These are phyloP conservation scores for Nephrotoma guestfalica DNA, from an alignment of 2,888 invertebrate genomes.

Conservation along the genomic window DNA sequence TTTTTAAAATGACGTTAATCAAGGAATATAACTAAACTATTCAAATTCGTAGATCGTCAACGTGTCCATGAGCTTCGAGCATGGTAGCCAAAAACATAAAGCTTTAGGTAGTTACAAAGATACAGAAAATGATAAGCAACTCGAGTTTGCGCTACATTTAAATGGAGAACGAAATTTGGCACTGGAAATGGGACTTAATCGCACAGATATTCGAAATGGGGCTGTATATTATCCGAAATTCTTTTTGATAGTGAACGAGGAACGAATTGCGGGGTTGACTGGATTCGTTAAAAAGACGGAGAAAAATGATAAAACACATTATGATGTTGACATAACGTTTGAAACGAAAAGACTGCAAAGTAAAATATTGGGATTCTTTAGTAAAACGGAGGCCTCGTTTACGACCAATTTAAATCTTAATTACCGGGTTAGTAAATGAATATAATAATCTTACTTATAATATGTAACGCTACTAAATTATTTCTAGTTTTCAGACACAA, in stretches of 20 bases:
- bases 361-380: conserved; percentile 56
- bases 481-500: conserved; percentile 25
- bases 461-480: not conserved
- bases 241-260: conserved; percentile 56
- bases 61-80: conserved; percentile 48
- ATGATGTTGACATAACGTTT: conserved; percentile 59
- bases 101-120: conserved; percentile 60
- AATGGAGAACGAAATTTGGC: conserved; percentile 39
- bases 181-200: conserved; percentile 29
- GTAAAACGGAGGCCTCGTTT: conserved; percentile 28
- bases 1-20: too few relatives aligned
- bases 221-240: conserved; percentile 54
- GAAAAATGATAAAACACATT: conserved; percentile 59
- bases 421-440: conserved; percentile 41
- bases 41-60: conserved; percentile 24
- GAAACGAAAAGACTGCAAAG: conserved; percentile 64
- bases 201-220: conserved; percentile 38
- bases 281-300: conserved; percentile 44
- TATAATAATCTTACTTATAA: conserved; percentile 12
- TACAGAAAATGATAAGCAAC: conserved; percentile 47
- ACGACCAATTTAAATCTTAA: conserved; percentile 28
- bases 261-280: conserved; percentile 50
- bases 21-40: not conserved
- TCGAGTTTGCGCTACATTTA: conserved; percentile 56
- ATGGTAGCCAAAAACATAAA: conserved; percentile 36